Percentiles rank a stretch among this genome's conserved stretches.
Conservation (phyloP, 1,140 invertebrate species). For the Triops longicaudatus region DNA sequence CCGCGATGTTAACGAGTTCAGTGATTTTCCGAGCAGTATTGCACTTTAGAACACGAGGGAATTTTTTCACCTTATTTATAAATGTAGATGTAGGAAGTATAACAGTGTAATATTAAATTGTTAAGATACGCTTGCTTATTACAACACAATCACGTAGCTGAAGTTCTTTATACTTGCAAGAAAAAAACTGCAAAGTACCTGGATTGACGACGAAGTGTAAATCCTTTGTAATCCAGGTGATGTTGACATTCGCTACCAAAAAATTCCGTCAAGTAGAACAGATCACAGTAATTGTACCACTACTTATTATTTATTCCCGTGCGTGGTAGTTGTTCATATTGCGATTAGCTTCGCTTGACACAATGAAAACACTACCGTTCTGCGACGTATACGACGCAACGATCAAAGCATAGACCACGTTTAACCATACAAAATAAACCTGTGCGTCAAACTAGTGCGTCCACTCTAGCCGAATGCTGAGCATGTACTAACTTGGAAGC, state of each 20-base stretch:
- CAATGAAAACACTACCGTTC: too few species aligned
- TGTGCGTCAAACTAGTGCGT: neutral
- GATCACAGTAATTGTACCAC: neutral
- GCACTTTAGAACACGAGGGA: too few species aligned
- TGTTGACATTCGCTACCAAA: neutral
- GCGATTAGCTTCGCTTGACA: neutral
- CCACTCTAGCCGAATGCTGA: neutral
- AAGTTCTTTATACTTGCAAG: too few species aligned
- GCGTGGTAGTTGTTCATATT: neutral
- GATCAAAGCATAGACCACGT: neutral
- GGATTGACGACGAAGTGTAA: neutral
- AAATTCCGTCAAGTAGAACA: neutral
- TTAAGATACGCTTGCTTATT: too few species aligned
- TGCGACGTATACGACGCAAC: neutral
- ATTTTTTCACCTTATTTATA: too few species aligned
- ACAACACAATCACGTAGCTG: too few species aligned
- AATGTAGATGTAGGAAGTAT: too few species aligned
- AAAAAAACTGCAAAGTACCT: neutral
- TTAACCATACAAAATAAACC: neutral
- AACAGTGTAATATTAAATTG: too few species aligned
- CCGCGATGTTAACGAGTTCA: too few species aligned
- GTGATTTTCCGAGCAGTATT: too few species aligned
- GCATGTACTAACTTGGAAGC: neutral
- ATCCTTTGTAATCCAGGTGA: slow-evolving; percentile 1
- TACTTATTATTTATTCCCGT: neutral